Base-by-base conservation (phyloP, 2,888 invertebrate genomes). In the Agrypnus murinus region DNA sequence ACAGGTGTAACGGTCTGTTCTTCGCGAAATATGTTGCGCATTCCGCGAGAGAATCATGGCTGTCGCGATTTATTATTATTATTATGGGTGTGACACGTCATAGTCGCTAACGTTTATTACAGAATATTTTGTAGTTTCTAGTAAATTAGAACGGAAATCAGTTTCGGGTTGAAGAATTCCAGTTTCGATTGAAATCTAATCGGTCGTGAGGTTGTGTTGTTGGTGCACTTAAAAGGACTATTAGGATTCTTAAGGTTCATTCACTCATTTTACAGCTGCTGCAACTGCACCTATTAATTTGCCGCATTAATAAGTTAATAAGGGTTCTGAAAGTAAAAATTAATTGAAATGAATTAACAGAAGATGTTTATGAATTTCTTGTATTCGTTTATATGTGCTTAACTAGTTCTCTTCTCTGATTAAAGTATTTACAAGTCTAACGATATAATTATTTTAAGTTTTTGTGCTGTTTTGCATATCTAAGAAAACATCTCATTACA, bases 31-130 rank as follows among this genome's bases (percentile, higher is more conserved):
- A 72, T 68, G 66, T 63, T 55, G 72, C 69, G 67, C 74, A 73
- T 74, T 75, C 74, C 71, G 67, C 58, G 63, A 74, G 71, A 69
- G 69, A 72, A 71, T 74, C 71, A 71, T 74, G 38, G 69, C 60
- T 69, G 34, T 73, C 55, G 57, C 73, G 74, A 75, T 75, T 75
- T 73, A 71, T 75, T 74, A 74, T 75, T 74, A 74, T 59, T 66
- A 55, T 65, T 58, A 75, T 75, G 73, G 73, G 73, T 65, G 75
- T 72, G 75, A 73, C 57, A 62, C 46, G 55, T 68, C 53, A 53
- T 53, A 64, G 10, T 19, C 17, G 48, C 32, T 25, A 46, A 46
- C 60, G 10, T 48, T 36, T 34, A 62, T 48, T 62, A 14, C 36
- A 55, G 43, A 38, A 15, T 38, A 50, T 62, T 46, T 50, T 19